These are phyloP conservation scores for Lysandra coridon DNA, from an alignment of 2,888 invertebrate genomes.

Conservation along the genomic window DNA sequence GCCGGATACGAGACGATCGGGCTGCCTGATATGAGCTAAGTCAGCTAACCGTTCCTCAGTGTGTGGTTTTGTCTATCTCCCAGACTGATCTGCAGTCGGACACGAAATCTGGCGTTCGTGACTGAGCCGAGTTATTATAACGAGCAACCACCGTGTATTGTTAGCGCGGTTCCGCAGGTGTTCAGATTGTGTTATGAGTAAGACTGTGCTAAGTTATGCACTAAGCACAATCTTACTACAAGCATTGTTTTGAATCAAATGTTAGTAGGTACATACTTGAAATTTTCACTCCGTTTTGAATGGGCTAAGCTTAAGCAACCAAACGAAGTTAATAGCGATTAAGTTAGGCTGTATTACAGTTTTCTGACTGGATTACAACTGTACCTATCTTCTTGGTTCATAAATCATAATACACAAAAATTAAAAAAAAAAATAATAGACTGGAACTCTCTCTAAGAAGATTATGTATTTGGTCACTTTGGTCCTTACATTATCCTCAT, in stretches of 20 bases:
- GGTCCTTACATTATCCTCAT: neutral
- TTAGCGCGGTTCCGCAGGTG: neutral
- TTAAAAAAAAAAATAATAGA: too few relatives aligned
- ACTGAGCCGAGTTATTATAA: conserved; percentile 17
- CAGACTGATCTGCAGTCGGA: conserved; percentile 1
- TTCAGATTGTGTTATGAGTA: neutral
- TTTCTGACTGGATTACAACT: too few relatives aligned
- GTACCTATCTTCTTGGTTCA: neutral
- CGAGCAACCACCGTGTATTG: conserved; percentile 6
- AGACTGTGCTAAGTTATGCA: neutral
- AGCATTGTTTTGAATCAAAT: neutral
- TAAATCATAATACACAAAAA: neutral
- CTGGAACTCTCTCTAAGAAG: too few relatives aligned
- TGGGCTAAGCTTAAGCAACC: too few relatives aligned
- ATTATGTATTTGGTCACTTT: too few relatives aligned
- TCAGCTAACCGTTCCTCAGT: neutral
- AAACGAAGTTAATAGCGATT: too few relatives aligned
- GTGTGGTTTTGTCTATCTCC: conserved; percentile 17
- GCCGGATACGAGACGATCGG: conserved; percentile 13
- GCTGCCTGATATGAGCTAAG: neutral
- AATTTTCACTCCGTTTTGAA: too few relatives aligned
- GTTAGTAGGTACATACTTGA: too few relatives aligned
- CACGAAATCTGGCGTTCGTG: conserved; percentile 19
- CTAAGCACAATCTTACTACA: neutral
- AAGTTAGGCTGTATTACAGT: too few relatives aligned